phyloP scores from a whole-genome alignment of 2,888 invertebrate species.

The Lochmaea crataegi region DNA sequence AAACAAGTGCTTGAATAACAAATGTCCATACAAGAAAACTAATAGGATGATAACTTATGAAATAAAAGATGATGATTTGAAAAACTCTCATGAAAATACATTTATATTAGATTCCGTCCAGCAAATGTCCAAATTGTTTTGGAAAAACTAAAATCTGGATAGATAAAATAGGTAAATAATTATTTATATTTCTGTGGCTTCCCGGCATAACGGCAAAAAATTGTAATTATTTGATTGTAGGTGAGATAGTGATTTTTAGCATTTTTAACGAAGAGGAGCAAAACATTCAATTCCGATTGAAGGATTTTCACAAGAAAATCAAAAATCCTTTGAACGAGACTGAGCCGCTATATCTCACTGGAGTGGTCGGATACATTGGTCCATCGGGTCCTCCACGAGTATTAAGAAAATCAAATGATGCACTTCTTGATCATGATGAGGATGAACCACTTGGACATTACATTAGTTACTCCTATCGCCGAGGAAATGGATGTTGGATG shows the following conservation, averaged over 20 bases:
- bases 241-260: neutral
- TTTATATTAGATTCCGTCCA: neutral
- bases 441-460: conserved; percentile 4
- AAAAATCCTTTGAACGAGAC: conserved; percentile 1
- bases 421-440: no score
- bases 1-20: neutral
- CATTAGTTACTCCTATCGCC: conserved; percentile 2
- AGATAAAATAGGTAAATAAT: neutral
- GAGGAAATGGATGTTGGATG: neutral
- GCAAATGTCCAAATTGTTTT: neutral
- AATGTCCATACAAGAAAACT: conserved; percentile 5
- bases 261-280: neutral
- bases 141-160: neutral
- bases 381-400: conserved; percentile 1
- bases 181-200: conserved; percentile 5
- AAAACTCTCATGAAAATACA: neutral
- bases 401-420: conserved; percentile 1
- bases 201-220: neutral
- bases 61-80: neutral
- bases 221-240: conserved; percentile 1
- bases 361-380: conserved; percentile 4
- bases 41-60: conserved; percentile 2
- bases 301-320: neutral
- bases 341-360: neutral
- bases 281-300: neutral